Conservation (phyloP, 2,113 vertebrate genomes). For the Neolamprologus sp. region DNA sequence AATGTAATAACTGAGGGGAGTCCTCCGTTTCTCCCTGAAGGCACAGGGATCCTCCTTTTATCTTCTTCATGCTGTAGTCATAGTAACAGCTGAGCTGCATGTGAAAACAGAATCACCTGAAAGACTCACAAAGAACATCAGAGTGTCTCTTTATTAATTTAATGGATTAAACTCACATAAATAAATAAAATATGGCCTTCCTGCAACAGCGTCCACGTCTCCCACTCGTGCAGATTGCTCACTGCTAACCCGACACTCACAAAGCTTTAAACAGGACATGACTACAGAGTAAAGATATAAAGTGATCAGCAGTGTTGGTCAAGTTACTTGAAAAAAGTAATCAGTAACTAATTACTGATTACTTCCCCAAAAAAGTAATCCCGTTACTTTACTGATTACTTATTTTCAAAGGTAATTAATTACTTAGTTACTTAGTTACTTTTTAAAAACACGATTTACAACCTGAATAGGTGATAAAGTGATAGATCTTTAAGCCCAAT, state of each 20-base stretch:
- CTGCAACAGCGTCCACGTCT: fast-evolving
- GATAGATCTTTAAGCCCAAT: too few relatives aligned
- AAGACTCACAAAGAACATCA: neutral
- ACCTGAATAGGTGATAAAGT: too few relatives aligned
- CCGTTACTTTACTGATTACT: fast-evolving
- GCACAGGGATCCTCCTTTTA: neutral
- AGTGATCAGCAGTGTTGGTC: neutral
- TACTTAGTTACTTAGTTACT: too few relatives aligned
- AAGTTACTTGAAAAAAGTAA: too few relatives aligned
- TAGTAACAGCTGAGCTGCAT: neutral
- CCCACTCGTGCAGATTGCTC: neutral
- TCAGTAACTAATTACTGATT: too few relatives aligned
- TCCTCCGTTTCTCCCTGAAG: neutral
- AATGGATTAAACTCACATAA: neutral
- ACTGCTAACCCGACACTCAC: neutral
- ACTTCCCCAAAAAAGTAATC: too few relatives aligned
- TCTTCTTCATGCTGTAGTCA: neutral
- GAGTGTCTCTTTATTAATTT: neutral
- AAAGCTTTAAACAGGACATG: neutral
- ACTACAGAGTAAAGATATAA: neutral
- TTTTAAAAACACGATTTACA: too few relatives aligned
- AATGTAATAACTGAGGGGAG: neutral
- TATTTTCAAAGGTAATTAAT: too few relatives aligned
- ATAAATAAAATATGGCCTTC: neutral
- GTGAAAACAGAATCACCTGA: neutral